Conservation (phyloP, 2,113 vertebrate species). For the Hemichromis elongatus region DNA sequence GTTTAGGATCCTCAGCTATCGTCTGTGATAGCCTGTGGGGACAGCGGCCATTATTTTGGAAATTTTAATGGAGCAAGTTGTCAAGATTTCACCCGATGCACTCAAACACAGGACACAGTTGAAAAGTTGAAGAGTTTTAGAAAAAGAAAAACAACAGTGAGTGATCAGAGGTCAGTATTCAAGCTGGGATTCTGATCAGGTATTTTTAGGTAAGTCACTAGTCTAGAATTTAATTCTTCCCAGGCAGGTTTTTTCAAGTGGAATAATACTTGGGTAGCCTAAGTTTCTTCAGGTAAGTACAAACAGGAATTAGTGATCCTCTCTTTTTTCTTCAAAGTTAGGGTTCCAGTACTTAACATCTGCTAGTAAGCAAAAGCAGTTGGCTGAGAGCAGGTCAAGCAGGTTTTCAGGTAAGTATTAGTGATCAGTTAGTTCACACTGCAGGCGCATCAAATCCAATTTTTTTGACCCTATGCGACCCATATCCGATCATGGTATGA, state of each 20-base stretch:
- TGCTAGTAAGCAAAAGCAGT: not conserved
- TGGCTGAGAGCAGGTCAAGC: not conserved
- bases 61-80: not conserved
- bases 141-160: not conserved
- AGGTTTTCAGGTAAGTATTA: not conserved
- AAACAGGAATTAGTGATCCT: not conserved
- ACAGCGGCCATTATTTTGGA: not conserved
- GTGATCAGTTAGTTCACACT: too few species aligned
- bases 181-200: not conserved
- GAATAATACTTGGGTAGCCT: not conserved
- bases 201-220: not conserved
- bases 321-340: not conserved
- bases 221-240: not conserved
- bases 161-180: not conserved
- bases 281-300: not conserved
- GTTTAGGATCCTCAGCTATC: not conserved
- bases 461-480: too few species aligned
- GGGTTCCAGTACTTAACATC: not conserved
- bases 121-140: not conserved
- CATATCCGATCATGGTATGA: too few species aligned
- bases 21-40: not conserved
- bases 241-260: not conserved
- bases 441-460: too few species aligned
- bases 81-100: not conserved
- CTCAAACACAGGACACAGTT: not conserved